Evolutionary conservation across 2,113 vertebrate species (phyloP).

Genomic region (Vulpes lagopus): DNA sequence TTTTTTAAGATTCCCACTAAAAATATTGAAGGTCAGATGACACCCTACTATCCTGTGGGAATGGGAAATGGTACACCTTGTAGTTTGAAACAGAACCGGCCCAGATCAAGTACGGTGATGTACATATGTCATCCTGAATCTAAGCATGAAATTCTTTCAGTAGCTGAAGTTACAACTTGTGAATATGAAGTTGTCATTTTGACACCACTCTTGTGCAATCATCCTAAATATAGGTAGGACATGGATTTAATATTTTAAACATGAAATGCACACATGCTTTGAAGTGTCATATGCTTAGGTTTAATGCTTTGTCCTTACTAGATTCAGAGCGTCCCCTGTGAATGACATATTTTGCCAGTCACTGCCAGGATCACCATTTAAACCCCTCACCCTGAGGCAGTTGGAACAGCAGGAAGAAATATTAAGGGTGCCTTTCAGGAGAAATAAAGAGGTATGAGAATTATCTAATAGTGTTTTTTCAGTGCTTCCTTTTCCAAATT

Average conservation of each 20-base stretch:
- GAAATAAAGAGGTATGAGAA: slow-evolving; percentile 89
- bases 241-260: slow-evolving; percentile 67
- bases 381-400: slow-evolving; percentile 92
- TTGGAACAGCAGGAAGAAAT: slow-evolving; percentile 95
- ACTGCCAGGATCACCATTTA: slow-evolving; percentile 94
- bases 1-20: slow-evolving; percentile 91
- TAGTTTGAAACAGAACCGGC: slow-evolving; percentile 92
- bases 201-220: slow-evolving; percentile 96
- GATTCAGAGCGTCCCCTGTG: slow-evolving; percentile 96
- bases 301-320: slow-evolving; percentile 71
- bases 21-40: slow-evolving; percentile 99
- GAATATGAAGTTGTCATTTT: slow-evolving; percentile 99
- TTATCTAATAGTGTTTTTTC: slow-evolving; percentile 6
- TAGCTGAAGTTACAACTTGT: slow-evolving; percentile 97
- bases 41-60: slow-evolving; percentile 94
- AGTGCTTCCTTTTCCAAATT: slow-evolving; percentile 44
- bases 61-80: slow-evolving; percentile 98
- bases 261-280: neutral
- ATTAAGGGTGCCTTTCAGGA: slow-evolving; percentile 92
- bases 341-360: slow-evolving; percentile 99
- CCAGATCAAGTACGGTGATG: slow-evolving; percentile 93
- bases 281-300: neutral
- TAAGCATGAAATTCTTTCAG: slow-evolving; percentile 97
- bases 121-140: slow-evolving; percentile 99
- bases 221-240: slow-evolving; percentile 96